phyloP scores from a whole-genome alignment of 2,888 invertebrate species.

The Melanargia galathea region DNA sequence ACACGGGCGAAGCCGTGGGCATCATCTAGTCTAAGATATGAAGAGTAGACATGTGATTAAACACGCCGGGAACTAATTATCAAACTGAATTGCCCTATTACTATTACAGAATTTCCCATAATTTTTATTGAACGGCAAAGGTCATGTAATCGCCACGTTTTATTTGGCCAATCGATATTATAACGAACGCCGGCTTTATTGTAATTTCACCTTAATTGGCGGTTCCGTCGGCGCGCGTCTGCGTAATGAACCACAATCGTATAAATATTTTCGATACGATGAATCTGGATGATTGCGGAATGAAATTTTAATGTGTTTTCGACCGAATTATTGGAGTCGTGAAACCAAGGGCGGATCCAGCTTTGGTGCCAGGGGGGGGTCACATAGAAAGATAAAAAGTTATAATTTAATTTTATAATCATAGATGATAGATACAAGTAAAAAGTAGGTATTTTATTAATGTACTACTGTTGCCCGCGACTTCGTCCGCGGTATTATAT shows the following conservation, averaged over 20 bases:
- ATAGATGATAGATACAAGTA: too few relatives aligned
- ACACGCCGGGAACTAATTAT: background rate
- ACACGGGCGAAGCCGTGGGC: too few relatives aligned
- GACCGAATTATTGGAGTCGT: constrained; percentile 18
- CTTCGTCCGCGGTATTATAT: too few relatives aligned
- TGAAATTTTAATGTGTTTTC: constrained; percentile 35
- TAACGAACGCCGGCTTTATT: constrained; percentile 41
- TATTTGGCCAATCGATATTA: constrained; percentile 44
- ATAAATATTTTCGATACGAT: constrained; percentile 40
- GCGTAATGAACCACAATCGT: constrained; percentile 43
- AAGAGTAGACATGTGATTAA: background rate
- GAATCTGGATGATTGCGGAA: constrained; percentile 32
- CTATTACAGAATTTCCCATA: constrained; percentile 7
- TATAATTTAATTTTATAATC: too few relatives aligned
- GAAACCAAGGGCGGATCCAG: too few relatives aligned
- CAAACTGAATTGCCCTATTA: constrained; percentile 9
- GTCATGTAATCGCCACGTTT: constrained; percentile 40
- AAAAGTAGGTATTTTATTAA: too few relatives aligned
- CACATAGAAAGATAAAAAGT: too few relatives aligned
- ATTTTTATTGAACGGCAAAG: constrained; percentile 35
- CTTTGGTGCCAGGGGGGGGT: too few relatives aligned
- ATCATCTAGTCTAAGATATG: too few relatives aligned
- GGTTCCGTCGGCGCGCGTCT: constrained; percentile 41
- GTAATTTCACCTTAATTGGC: constrained; percentile 47
- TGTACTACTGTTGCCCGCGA: too few relatives aligned